Base-by-base conservation (phyloP, 2,797 vertebrate genomes). In the Myioborus melanocephalus region DNA sequence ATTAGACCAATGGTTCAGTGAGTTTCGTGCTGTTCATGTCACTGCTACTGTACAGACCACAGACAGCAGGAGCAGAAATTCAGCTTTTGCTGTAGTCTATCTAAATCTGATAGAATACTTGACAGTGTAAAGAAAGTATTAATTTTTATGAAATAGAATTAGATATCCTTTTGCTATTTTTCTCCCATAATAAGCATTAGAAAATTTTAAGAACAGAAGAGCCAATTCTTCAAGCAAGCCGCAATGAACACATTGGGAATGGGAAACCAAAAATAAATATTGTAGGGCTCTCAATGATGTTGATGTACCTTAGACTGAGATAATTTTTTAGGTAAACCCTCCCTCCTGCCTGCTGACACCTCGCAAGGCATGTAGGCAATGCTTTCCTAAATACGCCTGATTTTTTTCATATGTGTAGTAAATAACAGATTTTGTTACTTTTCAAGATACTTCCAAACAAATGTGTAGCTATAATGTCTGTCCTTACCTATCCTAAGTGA, bases 201-300 rank as follows among this genome's bases (percentile, higher is more conserved):
- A 35, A 75, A 87, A 71, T 76, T 60, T 32, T 41, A 76, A 35
- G 46, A 73, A 85, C 41, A 49, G 52, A 78, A 66, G 9, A 70
- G 44, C 55, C 23, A 79, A 73, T 89, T 83, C 63, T 92, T 86
- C 91, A 95, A 92, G 80, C 39, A 66, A 76, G 43, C 12, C 41
- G 83, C 64, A 95, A 30, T 85, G 50, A 60, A 65, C 46, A 73
- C 4, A 47, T 3, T 37, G 11, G 76, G 76, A 92, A 96, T 85
- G 86, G 85, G 65, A 96, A 96, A 69, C 34, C 91, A 86, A 69
- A 96, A 87, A 93, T 34, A 57, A 95, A 66, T 90, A 87, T 78
- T 65, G 44, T 63, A 90, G 92, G 44, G 23, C 27, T 57, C 24
- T 46, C 35, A 69, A 41, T 24, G 72, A 34, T 65, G 60, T n/a